phyloP scores from a whole-genome alignment of 2,113 vertebrate species.

The Vidua chalybeata region DNA sequence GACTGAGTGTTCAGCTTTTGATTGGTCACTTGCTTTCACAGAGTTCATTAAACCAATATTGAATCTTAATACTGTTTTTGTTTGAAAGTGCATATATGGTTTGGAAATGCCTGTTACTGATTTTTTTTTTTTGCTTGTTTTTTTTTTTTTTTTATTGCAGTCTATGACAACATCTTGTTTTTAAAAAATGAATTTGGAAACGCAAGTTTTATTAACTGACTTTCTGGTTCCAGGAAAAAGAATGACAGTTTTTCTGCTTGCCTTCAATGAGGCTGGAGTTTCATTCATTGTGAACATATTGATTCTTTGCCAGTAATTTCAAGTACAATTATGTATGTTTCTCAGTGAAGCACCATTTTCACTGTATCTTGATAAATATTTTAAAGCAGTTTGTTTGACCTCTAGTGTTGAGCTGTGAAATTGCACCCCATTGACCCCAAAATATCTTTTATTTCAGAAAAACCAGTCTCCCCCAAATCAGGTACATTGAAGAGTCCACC shows the following conservation, averaged over 20 bases:
- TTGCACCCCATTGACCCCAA: background rate
- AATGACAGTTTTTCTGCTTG: background rate
- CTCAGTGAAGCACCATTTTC: background rate
- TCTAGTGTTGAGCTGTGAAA: slow-evolving; percentile 39
- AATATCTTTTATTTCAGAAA: slow-evolving; percentile 79
- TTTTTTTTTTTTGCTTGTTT: background rate
- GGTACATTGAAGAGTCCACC: slow-evolving; percentile 93
- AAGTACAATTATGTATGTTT: background rate
- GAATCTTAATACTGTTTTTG: background rate
- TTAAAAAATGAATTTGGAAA: background rate
- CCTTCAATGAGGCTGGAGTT: background rate
- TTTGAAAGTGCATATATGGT: background rate
- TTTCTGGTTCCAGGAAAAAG: background rate
- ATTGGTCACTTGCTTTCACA: background rate
- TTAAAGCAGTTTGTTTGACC: slow-evolving; percentile 41
- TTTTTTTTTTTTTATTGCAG: background rate
- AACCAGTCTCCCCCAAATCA: slow-evolving; percentile 95
- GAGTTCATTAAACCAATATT: background rate
- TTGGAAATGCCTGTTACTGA: background rate
- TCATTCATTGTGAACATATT: background rate
- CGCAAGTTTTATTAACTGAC: background rate
- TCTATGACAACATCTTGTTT: background rate
- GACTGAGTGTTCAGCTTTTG: background rate
- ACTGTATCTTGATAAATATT: background rate
- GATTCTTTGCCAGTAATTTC: background rate